Evolutionary conservation across 1,140 invertebrate genomes (phyloP).

Genomic region (Cephus cinctus): DNA sequence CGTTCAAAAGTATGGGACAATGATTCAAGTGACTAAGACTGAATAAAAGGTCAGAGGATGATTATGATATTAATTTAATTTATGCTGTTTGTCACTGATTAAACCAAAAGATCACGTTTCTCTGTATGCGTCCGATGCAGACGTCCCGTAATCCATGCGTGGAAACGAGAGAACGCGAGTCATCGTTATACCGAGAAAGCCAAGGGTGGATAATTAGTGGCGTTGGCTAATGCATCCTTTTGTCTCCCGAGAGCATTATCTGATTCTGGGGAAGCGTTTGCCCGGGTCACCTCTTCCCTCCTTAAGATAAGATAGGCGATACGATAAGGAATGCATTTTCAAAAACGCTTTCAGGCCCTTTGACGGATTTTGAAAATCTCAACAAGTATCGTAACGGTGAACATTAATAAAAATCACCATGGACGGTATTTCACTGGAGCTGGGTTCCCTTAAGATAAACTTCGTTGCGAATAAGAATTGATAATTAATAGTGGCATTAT

Average conservation of each 20-base stretch:
- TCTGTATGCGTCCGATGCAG: no score
- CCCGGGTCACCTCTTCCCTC: no score
- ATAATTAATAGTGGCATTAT: slow-evolving; percentile 9
- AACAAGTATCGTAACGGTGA: background rate
- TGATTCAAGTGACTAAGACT: no score
- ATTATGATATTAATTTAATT: no score
- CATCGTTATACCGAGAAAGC: no score
- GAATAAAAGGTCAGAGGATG: no score
- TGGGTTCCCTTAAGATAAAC: background rate
- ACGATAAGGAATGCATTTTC: slow-evolving; percentile 7
- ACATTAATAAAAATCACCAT: background rate
- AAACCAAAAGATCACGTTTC: no score
- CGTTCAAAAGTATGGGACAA: no score
- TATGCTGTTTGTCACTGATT: no score
- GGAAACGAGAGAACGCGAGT: slow-evolving; percentile 36
- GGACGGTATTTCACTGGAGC: background rate
- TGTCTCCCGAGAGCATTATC: slow-evolving; percentile 23
- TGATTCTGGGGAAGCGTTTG: slow-evolving; percentile 13
- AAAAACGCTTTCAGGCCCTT: no score
- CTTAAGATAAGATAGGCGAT: slow-evolving; percentile 33
- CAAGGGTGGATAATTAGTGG: slow-evolving; percentile 41
- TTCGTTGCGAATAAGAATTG: no score
- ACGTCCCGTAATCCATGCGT: no score
- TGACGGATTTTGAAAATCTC: background rate
- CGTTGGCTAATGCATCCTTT: slow-evolving; percentile 45